phyloP scores from a whole-genome alignment of 2,797 vertebrate species.

The Sebastes nivosus region DNA sequence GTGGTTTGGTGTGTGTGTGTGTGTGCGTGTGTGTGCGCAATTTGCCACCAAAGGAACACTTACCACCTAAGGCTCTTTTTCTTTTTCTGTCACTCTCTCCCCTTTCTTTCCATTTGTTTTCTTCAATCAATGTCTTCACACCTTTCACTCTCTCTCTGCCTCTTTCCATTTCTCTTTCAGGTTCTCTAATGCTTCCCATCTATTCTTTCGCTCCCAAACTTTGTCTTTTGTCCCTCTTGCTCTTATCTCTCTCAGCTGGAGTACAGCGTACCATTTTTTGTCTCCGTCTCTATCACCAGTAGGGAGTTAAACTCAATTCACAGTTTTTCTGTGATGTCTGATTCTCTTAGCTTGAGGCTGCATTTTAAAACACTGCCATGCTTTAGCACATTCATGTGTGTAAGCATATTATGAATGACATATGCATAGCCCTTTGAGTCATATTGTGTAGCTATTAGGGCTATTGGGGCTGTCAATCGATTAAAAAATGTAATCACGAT shows the following conservation, averaged over 20 bases:
- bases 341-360: slow-evolving; percentile 43
- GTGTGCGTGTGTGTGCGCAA: not conserved
- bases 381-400: not conserved
- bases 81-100: slow-evolving; percentile 8
- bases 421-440: not conserved
- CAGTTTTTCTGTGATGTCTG: slow-evolving; percentile 29
- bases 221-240: not conserved
- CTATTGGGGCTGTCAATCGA: too few species aligned
- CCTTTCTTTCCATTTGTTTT: slow-evolving; percentile 28
- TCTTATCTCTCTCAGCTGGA: slow-evolving; percentile 1
- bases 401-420: not conserved
- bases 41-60: slow-evolving; percentile 34
- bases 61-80: slow-evolving; percentile 29
- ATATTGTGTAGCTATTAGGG: not conserved
- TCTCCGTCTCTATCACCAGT: not conserved
- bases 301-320: slow-evolving; percentile 36
- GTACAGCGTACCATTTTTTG: not conserved
- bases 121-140: slow-evolving; percentile 34
- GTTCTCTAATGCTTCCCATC: not conserved
- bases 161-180: not conserved
- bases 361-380: slow-evolving; percentile 13
- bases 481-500: too few species aligned
- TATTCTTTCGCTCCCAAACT: not conserved
- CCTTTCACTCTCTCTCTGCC: slow-evolving; percentile 11
- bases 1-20: slow-evolving; percentile 8